phyloP scores from a whole-genome alignment of 2,113 vertebrate genomes.

The Chaetura pelagica region DNA sequence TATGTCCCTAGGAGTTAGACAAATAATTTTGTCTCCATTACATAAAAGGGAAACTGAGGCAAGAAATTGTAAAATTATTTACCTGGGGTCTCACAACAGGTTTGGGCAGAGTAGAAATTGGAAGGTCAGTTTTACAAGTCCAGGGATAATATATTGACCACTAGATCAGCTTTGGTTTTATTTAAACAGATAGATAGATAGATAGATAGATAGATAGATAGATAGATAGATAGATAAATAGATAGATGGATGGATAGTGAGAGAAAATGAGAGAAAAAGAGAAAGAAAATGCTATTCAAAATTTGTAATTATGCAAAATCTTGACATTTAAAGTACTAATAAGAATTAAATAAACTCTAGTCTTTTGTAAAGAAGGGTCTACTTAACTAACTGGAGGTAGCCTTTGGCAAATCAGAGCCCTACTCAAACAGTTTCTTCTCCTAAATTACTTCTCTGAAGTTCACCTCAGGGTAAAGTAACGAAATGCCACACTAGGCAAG shows the following conservation, averaged over 20 bases:
- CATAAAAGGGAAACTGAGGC: not conserved
- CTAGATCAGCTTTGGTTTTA: not conserved
- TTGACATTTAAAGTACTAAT: not conserved
- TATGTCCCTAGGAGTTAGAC: not conserved
- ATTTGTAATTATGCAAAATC: not conserved
- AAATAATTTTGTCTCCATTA: not conserved
- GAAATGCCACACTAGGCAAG: not conserved
- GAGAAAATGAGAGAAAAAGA: no score
- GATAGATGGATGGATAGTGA: not conserved
- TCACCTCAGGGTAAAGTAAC: not conserved
- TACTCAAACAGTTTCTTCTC: not conserved
- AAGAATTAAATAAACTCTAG: not conserved
- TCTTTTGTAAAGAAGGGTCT: not conserved
- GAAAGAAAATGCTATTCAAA: not conserved
- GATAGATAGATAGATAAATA: no score
- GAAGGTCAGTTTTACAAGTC: not conserved
- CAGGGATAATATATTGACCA: not conserved
- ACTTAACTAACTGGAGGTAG: not conserved
- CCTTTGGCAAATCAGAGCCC: not conserved
- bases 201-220: no score
- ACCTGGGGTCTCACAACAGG: not conserved
- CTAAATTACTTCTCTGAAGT: not conserved
- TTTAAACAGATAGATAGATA: not conserved
- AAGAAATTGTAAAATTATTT: not conserved
- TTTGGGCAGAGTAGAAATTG: not conserved